Base-by-base conservation (phyloP, 1,140 invertebrate species). In the Zaprionus lachaisei region DNA sequence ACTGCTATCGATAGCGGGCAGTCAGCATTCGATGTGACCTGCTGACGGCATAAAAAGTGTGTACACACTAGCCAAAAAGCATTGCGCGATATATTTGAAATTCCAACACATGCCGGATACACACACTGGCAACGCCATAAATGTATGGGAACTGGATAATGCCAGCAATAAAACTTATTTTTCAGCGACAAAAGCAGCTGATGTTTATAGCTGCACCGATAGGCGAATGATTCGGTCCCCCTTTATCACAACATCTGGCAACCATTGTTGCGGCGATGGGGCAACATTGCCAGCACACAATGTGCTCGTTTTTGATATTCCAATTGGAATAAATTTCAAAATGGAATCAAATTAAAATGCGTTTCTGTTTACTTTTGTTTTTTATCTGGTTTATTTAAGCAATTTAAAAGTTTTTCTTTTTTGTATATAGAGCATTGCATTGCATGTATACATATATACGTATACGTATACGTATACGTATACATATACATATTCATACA, bases 331-430 rank as follows among this genome's bases (percentile, higher is more conserved):
- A 11, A 3, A 11, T 34, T 11, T 34, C 3, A 34, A 34, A 34
- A 34, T 28, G 11, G 12, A 28, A 54, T 22, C 17, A 22, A 22
- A 67, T 26, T 37, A 6, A 17, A 63, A 49, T 51, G 9, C 12
- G 14, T 2, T 24, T 22, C 26, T 22, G 1, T 72, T 58, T 81
- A 70, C 57, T 78, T 70, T 75, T 80, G 62, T 76, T 61, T 44
- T 81, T 79, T 72, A 3, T 63, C 4, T 28, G 67, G 71, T 81
- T 84, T 89, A 90, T 84, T 89, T 66, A 89, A 89, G 85, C 85
- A 89, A 90, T 90, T 89, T 90, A 77, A 90, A 84, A 89, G 80
- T 75, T 85, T 66, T 85, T 77, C 34, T 47, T 20, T 65, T 77
- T 24, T 51, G 81, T 80, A 83, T 84, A 84, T 73, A 74, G 81